A percentile compares a stretch with the other conserved stretches of the same genome.
phyloP scores from a whole-genome alignment of 2,888 invertebrate species.

The Meteorus cinctellus region DNA sequence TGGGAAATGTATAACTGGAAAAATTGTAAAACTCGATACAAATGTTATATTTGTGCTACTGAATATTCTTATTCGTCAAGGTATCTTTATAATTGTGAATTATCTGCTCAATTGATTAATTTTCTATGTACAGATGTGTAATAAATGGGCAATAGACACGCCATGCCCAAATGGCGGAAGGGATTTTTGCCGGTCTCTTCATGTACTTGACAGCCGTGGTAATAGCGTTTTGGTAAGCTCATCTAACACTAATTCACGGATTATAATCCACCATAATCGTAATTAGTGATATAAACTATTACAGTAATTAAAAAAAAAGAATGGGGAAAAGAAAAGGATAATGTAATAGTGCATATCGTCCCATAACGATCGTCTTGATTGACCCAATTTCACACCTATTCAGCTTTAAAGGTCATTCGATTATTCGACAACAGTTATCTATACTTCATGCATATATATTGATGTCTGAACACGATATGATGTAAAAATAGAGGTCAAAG shows the following conservation, averaged over 20 bases:
- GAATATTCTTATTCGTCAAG: too few relatives aligned
- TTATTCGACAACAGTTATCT: not conserved
- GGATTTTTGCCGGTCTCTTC: constrained; percentile 79
- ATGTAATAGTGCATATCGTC: too few relatives aligned
- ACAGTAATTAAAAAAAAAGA: not conserved
- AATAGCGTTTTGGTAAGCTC: constrained; percentile 75
- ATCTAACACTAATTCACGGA: not conserved
- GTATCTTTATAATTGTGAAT: not conserved
- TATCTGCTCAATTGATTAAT: constrained; percentile 24
- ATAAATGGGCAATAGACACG: constrained; percentile 79
- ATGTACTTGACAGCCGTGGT: constrained; percentile 79
- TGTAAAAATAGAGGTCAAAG: too few relatives aligned
- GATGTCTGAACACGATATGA: not conserved
- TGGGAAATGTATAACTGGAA: too few relatives aligned
- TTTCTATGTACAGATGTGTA: constrained; percentile 73
- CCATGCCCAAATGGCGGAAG: constrained; percentile 78
- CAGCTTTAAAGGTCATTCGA: not conserved
- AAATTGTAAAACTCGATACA: too few relatives aligned
- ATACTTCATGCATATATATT: too few relatives aligned
- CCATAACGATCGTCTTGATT: too few relatives aligned
- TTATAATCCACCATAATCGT: not conserved
- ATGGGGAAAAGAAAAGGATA: too few relatives aligned
- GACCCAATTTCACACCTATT: too few relatives aligned
- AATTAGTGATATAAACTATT: constrained; percentile 4
- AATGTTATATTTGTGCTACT: too few relatives aligned